Evolutionary conservation across 2,113 vertebrate species (phyloP), one percentile per base, ranked within the genome.

Genomic region (Dolichallabes microphthalmus): DNA sequence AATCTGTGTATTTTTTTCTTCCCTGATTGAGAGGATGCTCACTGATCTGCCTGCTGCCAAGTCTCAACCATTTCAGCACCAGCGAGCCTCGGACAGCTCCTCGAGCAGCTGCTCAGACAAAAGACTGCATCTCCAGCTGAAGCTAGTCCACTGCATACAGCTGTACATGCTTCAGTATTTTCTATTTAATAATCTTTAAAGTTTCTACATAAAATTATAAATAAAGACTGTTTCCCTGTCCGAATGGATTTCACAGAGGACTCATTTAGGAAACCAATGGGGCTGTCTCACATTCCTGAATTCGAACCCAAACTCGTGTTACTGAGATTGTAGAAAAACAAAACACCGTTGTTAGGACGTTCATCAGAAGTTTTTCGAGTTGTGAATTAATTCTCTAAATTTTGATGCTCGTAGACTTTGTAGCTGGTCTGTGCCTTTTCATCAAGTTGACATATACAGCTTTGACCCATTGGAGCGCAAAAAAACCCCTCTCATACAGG

Each of bases 51-150:
- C 52, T 35, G 1, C 75, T 35, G 30, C 17, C 15, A 55, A 77
- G 52, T 32, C 17, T 78, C 10, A 60, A 1, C 8, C 64, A 71
- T 71, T 82, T 82, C 81, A 82, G 81, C 50, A 82, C 81, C 80
- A 66, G 3, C 17, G 17, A 53, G 50, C 17, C n/a, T 4, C 19
- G 81, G 81, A 82, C 81, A 82, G 81, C 52, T 82, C 81, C 76
- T 39, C 0, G 20, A 39, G 55, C 30, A 15, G 55, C 52, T 60
- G 55, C 55, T 39, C 20, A 79, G 12, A 60, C 10, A 60, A 52
- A 57, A 57, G 74, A 8, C 45, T 50, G 73, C 25, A 22, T 27
- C 12, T 76, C 39, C 22, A 53, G 17, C 15, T 14, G 14, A 32
- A 9, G 19, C 7, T 3, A 75, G 25, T 7, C 4, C 17, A 4